A percentile compares a stretch with the other conserved stretches of the same genome.
Evolutionary conservation across 2,888 invertebrate species (phyloP).

Genomic region (Cerastoderma edule): DNA sequence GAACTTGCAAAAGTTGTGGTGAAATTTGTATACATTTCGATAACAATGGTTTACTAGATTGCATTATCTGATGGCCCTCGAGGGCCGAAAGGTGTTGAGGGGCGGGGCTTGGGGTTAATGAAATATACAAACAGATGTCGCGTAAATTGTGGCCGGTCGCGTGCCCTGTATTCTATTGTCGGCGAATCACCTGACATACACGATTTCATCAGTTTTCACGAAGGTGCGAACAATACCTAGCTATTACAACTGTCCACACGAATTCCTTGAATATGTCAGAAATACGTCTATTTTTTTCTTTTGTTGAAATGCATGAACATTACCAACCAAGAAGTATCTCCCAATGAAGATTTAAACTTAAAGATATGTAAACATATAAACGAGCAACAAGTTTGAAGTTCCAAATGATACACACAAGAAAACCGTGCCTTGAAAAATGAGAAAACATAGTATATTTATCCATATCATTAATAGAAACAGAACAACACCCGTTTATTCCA

Average conservation of each 20-base stretch:
- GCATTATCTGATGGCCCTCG: slow-evolving; percentile 49
- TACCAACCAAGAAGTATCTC: too few relatives aligned
- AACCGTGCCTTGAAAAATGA: too few relatives aligned
- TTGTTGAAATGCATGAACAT: too few relatives aligned
- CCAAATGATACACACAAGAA: too few relatives aligned
- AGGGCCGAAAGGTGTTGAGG: slow-evolving; percentile 40
- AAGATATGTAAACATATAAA: too few relatives aligned
- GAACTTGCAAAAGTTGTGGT: slow-evolving; percentile 33
- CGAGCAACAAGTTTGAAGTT: too few relatives aligned
- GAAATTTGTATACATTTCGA: slow-evolving; percentile 44
- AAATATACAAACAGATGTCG: slow-evolving; percentile 62
- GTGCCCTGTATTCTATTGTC: slow-evolving; percentile 48
- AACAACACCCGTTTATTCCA: too few relatives aligned
- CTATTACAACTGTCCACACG: slow-evolving; percentile 35
- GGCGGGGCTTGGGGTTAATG: slow-evolving; percentile 51
- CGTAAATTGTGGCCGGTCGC: slow-evolving; percentile 49
- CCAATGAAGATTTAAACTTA: too few relatives aligned
- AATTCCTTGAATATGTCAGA: slow-evolving; percentile 21
- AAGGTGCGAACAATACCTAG: slow-evolving; percentile 57
- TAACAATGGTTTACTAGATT: slow-evolving; percentile 58
- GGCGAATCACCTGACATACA: slow-evolving; percentile 53
- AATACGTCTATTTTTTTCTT: neutral
- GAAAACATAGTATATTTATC: too few relatives aligned
- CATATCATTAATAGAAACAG: too few relatives aligned
- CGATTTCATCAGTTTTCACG: slow-evolving; percentile 29